These are phyloP conservation scores for Notolepis coatsorum DNA, from an alignment of 2,797 vertebrate species.

Conservation along the genomic window DNA sequence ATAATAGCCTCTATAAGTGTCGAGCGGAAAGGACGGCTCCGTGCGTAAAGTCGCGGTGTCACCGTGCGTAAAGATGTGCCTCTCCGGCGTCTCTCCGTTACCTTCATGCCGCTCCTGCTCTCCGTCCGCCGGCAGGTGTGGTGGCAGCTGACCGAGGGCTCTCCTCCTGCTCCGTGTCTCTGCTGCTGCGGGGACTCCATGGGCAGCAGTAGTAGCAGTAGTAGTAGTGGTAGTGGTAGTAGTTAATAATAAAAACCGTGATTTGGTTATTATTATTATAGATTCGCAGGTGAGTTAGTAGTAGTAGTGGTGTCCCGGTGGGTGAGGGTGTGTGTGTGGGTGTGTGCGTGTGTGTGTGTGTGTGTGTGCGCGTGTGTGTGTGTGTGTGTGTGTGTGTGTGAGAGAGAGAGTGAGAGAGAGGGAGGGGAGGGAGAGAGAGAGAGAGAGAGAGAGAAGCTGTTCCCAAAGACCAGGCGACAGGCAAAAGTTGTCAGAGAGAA, in stretches of 20 bases:
- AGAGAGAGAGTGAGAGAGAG: slow-evolving; percentile 6
- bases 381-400: slow-evolving; percentile 17
- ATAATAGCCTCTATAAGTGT: slow-evolving; percentile 1
- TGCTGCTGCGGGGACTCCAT: slow-evolving; percentile 84
- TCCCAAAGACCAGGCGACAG: slow-evolving; percentile 92
- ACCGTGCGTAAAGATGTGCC: slow-evolving; percentile 22
- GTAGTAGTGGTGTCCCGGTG: too few species aligned
- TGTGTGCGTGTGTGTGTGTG: neutral
- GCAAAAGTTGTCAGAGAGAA: slow-evolving; percentile 86
- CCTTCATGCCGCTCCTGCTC: slow-evolving; percentile 85
- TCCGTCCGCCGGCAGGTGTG: slow-evolving; percentile 85
- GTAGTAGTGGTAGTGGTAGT: neutral
- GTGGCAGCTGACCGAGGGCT: slow-evolving; percentile 77
- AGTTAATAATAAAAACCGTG: too few species aligned
- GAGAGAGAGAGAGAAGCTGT: slow-evolving; percentile 81
- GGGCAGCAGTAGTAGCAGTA: slow-evolving; percentile 63
- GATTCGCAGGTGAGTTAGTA: slow-evolving; percentile 80
- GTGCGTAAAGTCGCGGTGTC: neutral
- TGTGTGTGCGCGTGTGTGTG: neutral
- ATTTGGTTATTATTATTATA: slow-evolving; percentile 62
- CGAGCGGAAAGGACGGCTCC: too few species aligned
- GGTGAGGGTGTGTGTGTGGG: neutral
- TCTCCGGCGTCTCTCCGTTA: slow-evolving; percentile 66
- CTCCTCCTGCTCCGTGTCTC: slow-evolving; percentile 63
- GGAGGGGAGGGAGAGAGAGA: neutral